Evolutionary conservation across 2,888 invertebrate genomes (phyloP), one percentile per base, ranked within the genome.

Genomic region (Pasiphila rectangulata): DNA sequence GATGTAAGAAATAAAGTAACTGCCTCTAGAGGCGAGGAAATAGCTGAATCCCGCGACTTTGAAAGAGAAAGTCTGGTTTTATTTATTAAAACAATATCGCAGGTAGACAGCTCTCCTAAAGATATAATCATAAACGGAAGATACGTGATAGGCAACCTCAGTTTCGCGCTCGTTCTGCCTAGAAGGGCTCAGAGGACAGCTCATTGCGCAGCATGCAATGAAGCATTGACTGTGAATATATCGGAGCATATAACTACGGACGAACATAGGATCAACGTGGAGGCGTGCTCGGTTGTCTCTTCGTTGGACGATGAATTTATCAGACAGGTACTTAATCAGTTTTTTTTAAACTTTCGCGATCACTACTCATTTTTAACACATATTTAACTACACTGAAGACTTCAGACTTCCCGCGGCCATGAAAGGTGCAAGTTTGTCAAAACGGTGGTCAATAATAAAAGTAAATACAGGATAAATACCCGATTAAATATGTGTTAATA

Each of bases 281-380:
- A 40, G 0, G 41, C 49, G 0, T 43, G 49, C 2, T 29, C 39
- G 5, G 55, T 78, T 0, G 43, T 78, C 1, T 46, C 44, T 2
- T 61, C 67, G 0, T 17, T 64, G 5, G 60, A 66, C 0, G 45
- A 63, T 0, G 79, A 79, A 48, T 76, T 76, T 43, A 54, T 79
- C 7, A 59, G 78, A 64, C 71, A 76, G 72, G 79, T 79, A 58
- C 19, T 2, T 30, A 20, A 10, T 16, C 6, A 7, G n/a, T n/a
- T n/a, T n/a, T n/a, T n/a, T n/a, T n/a, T n/a, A n/a, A n/a, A n/a
- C n/a, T n/a, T n/a, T n/a, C n/a, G n/a, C n/a, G n/a, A n/a, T n/a
- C n/a, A n/a, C n/a, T n/a, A n/a, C n/a, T n/a, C n/a, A n/a, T n/a
- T n/a, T n/a, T n/a, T n/a, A n/a, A n/a, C n/a, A n/a, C n/a, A n/a